Evolutionary conservation across 37 sponge, comb jelly and placozoan species (phyloP).

Genomic region (Beroe forskalii): DNA sequence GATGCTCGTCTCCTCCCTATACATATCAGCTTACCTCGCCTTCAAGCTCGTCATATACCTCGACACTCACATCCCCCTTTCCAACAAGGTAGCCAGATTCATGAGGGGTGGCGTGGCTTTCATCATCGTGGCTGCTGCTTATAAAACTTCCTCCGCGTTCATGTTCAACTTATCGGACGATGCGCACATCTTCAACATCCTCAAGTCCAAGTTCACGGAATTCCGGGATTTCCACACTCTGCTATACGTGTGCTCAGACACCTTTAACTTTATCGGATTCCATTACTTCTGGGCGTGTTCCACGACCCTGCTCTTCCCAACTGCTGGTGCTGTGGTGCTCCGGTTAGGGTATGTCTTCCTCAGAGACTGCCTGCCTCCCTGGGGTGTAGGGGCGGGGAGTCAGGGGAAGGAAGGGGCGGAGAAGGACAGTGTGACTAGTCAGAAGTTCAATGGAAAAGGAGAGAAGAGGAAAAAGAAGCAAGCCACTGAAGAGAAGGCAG

Average conservation of each 20-base stretch:
- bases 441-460: background rate
- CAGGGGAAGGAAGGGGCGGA: background rate
- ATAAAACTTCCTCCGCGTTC: background rate
- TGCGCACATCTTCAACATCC: conserved; percentile 80
- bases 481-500: background rate
- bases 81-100: background rate
- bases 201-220: conserved; percentile 82
- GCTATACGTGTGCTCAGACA: conserved; percentile 85
- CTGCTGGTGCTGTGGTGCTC: conserved; percentile 29
- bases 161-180: conserved; percentile 17
- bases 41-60: background rate
- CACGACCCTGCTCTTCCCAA: conserved; percentile 73
- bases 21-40: conserved; percentile 27
- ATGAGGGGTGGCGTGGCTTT: background rate
- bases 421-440: background rate
- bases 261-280: conserved; percentile 86
- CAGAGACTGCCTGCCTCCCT: no score
- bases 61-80: background rate
- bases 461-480: background rate
- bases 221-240: conserved; percentile 92
- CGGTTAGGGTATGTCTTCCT: background rate
- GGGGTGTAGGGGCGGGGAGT: background rate
- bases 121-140: background rate
- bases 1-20: conserved; percentile 12
- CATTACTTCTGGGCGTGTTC: conserved; percentile 4